Base-by-base conservation (phyloP, 2,797 vertebrate species). In the Acanthis flammea region DNA sequence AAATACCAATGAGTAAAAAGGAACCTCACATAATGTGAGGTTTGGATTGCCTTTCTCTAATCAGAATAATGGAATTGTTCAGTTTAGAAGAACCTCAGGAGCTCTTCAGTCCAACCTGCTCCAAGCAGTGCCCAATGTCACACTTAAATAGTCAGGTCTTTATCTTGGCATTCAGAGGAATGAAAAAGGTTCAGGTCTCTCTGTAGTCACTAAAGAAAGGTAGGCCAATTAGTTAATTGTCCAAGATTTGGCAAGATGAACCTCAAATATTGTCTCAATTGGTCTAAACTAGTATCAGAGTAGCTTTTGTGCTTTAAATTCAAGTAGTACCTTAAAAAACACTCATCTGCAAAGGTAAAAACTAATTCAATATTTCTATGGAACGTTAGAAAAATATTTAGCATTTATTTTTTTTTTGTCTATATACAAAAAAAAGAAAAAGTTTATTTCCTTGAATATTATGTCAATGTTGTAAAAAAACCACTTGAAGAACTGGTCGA, bases 101-200 rank as follows among this genome's bases (percentile, higher is more conserved):
- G 6, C 6, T 51, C 7, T 80, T 9, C 12, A 7, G 21, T 44
- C 19, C 13, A 65, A 19, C 1, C 6, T 72, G 21, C 47, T 78
- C 44, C 63, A 65, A 50, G 24, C 4, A 55, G 5, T 27, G 10
- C 5, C 21, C 0, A 0, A 50, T 30, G 8, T 39, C 51, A n/a
- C 14, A 27, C 8, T 33, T 60, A 27, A 13, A 48, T 53, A 4
- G 7, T 48, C 24, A 75, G 24, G 14, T 4, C n/a, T 92, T 93
- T 66, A 18, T 39, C 28, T 44, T 67, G 33, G 47, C 22, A 44
- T 65, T 83, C 9, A 74, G 21, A 70, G 23, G 24, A 91, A 80
- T 16, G 7, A 10, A 39, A 67, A 67, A 76, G 5, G 16, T 76
- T 19, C 35, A 44, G 25, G 5, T 53, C 19, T 61, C 9, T 61